Conservation (phyloP, 2,888 invertebrate species). For the Malthinus seriepunctatus region DNA sequence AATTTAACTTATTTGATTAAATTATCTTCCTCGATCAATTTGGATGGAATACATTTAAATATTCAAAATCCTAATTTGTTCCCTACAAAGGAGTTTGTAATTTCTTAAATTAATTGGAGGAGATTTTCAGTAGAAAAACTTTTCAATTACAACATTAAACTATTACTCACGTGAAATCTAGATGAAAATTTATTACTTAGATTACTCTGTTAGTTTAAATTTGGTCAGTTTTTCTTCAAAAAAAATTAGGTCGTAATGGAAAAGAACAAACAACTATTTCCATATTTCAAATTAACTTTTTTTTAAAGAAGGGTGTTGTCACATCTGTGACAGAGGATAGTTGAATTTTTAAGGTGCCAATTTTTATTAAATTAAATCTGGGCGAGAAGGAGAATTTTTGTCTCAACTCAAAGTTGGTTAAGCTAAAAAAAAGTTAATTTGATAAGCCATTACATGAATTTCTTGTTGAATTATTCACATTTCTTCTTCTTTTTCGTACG, state of each 20-base stretch:
- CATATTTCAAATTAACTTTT: conserved; percentile 22
- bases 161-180: too few relatives aligned
- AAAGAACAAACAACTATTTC: conserved; percentile 20
- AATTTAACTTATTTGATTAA: neutral
- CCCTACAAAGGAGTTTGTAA: conserved; percentile 3
- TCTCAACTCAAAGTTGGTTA: neutral
- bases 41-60: conserved; percentile 10
- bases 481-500: neutral
- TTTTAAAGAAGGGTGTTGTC: conserved; percentile 2
- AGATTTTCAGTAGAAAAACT: too few relatives aligned
- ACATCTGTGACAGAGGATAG: too few relatives aligned
- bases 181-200: too few relatives aligned
- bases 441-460: neutral
- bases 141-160: too few relatives aligned
- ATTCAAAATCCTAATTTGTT: conserved; percentile 15
- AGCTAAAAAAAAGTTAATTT: neutral
- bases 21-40: conserved; percentile 12
- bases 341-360: too few relatives aligned
- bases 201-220: conserved; percentile 1
- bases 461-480: conserved; percentile 1
- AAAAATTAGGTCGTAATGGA: conserved; percentile 11
- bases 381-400: neutral
- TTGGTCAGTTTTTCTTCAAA: neutral
- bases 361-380: too few relatives aligned
- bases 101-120: conserved; percentile 5